Percentiles rank a stretch among this genome's conserved stretches.
phyloP scores from a whole-genome alignment of 2,797 vertebrate species.

The Centropyge bicolor region DNA sequence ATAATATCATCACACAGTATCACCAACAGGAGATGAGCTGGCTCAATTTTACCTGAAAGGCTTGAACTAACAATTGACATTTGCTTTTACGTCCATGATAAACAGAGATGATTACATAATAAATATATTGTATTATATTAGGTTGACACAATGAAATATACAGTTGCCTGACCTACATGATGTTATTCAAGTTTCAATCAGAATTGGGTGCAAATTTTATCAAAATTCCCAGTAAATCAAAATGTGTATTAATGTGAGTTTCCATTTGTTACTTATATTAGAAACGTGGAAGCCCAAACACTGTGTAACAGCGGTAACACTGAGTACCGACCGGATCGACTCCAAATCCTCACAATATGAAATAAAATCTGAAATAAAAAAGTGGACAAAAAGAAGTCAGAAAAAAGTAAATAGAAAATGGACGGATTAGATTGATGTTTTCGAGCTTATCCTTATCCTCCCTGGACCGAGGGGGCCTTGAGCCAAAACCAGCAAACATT shows the following conservation, averaged over 20 bases:
- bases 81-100: background rate
- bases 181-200: too few relatives aligned
- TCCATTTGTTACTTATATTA: too few relatives aligned
- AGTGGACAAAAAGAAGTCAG: background rate
- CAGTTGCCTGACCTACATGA: too few relatives aligned
- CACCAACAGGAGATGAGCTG: background rate
- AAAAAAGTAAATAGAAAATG: background rate
- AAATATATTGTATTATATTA: background rate
- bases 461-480: background rate
- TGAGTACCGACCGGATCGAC: background rate
- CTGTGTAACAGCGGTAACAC: too few relatives aligned
- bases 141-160: background rate
- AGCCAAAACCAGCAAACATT: background rate
- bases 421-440: background rate
- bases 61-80: background rate
- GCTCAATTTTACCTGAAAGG: background rate
- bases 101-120: background rate
- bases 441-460: background rate
- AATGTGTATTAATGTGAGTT: background rate
- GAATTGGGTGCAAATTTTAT: background rate
- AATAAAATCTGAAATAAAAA: constrained; percentile 4
- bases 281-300: too few relatives aligned
- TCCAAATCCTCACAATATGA: background rate
- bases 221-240: background rate
- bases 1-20: constrained; percentile 12